Percentiles rank a stretch among this genome's conserved stretches.
phyloP scores from a whole-genome alignment of 2,797 vertebrate species.

The Alcedo atthis region DNA sequence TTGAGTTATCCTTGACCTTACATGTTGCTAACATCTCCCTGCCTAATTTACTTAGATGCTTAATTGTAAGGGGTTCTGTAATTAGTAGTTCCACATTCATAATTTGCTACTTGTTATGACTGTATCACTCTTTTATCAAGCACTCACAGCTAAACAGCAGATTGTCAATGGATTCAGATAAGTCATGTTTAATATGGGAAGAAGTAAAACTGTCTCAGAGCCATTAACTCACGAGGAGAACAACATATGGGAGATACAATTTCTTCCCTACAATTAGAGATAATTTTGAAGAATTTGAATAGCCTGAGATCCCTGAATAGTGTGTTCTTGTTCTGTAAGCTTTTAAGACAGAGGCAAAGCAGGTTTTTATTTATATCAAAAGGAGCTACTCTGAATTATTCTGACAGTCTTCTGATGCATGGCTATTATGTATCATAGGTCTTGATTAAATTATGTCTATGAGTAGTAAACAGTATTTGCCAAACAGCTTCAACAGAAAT shows the following conservation, averaged over 20 bases:
- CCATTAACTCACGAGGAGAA: conserved; percentile 73
- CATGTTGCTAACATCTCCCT: conserved; percentile 78
- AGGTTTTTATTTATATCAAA: conserved; percentile 51
- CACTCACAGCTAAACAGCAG: conserved; percentile 78
- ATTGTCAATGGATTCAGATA: conserved; percentile 79
- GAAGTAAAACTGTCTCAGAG: conserved; percentile 72
- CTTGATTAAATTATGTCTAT: conserved; percentile 45
- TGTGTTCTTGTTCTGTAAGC: conserved; percentile 31
- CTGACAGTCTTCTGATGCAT: conserved; percentile 18
- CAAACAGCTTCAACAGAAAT: background rate
- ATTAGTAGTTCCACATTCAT: conserved; percentile 80
- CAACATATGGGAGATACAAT: conserved; percentile 71
- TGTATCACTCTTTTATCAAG: conserved; percentile 75
- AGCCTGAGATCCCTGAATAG: conserved; percentile 60
- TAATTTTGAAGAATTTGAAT: conserved; percentile 68
- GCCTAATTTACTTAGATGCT: conserved; percentile 81
- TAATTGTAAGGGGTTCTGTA: conserved; percentile 80
- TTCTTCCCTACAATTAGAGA: conserved; percentile 70
- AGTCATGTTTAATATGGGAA: conserved; percentile 75
- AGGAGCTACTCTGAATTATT: conserved; percentile 29
- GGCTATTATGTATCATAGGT: conserved; percentile 22
- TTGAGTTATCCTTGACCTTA: conserved; percentile 83
- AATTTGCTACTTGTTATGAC: conserved; percentile 77
- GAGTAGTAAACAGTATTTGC: background rate
- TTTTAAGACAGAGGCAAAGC: conserved; percentile 47